These are phyloP conservation scores for Himalopsyche kuldschensis DNA, from an alignment of 2,888 invertebrate genomes.

Conservation along the genomic window DNA sequence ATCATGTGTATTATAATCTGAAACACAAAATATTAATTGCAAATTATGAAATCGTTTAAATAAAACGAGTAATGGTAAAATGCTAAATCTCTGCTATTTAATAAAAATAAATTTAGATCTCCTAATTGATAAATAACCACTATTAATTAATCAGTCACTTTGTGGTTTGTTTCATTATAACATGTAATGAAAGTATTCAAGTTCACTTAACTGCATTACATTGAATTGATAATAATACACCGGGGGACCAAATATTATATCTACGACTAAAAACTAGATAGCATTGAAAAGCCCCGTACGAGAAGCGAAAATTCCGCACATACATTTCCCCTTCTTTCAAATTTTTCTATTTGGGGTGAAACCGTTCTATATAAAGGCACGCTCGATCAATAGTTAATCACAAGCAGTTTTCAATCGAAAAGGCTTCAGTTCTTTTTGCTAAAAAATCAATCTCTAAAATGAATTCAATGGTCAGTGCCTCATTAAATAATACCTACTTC, in stretches of 20 bases:
- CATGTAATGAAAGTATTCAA: slow-evolving; percentile 43
- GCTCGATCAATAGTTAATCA: background rate
- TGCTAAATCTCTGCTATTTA: too few relatives aligned
- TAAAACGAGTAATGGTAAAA: too few relatives aligned
- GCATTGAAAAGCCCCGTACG: background rate
- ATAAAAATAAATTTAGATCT: too few relatives aligned
- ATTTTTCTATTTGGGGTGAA: background rate
- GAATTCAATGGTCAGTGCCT: slow-evolving; percentile 7
- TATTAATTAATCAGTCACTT: too few relatives aligned
- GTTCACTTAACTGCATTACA: background rate
- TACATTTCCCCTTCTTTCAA: background rate
- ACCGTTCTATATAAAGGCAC: slow-evolving; percentile 18
- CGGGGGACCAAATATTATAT: background rate
- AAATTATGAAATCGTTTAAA: too few relatives aligned
- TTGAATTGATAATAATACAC: background rate
- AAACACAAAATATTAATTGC: too few relatives aligned
- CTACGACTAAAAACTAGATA: background rate
- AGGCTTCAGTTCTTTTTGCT: slow-evolving; percentile 13
- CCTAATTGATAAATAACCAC: too few relatives aligned
- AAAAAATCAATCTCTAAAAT: background rate
- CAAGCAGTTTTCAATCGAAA: slow-evolving; percentile 33
- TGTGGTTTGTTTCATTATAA: slow-evolving; percentile 44
- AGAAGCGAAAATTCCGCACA: background rate
- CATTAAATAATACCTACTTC: too few relatives aligned
- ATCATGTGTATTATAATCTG: too few relatives aligned